phyloP scores from a whole-genome alignment of 2,797 vertebrate genomes.

The Hephaestus fuliginosus region DNA sequence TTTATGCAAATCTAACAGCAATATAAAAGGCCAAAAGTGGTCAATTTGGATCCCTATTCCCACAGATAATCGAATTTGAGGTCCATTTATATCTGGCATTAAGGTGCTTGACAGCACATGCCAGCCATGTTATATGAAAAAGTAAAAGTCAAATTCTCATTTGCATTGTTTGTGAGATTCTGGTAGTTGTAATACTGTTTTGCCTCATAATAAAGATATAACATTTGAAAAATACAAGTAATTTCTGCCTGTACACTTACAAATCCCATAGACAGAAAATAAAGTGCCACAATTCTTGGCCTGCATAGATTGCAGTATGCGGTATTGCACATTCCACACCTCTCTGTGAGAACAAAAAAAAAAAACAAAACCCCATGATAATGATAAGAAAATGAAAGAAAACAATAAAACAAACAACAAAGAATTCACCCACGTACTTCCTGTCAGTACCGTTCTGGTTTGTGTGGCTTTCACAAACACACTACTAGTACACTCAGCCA shows the following conservation, averaged over 20 bases:
- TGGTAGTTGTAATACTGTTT: conserved; percentile 84
- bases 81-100: conserved; percentile 70
- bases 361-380: conserved; percentile 17
- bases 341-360: conserved; percentile 76
- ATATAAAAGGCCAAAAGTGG: conserved; percentile 84
- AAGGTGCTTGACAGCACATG: conserved; percentile 65
- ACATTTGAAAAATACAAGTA: conserved; percentile 88
- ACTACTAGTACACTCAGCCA: conserved; percentile 67
- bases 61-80: conserved; percentile 78
- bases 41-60: conserved; percentile 77
- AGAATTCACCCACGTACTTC: conserved; percentile 61
- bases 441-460: conserved; percentile 65
- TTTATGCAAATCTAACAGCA: conserved; percentile 71
- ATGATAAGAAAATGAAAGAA: conserved; percentile 51
- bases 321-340: conserved; percentile 88
- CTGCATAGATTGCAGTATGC: conserved; percentile 91
- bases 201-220: conserved; percentile 87
- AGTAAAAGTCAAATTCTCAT: conserved; percentile 76
- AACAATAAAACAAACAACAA: conserved; percentile 58
- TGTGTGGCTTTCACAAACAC: conserved; percentile 72
- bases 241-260: conserved; percentile 88
- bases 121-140: conserved; percentile 73
- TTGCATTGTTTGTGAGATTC: conserved; percentile 78
- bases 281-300: conserved; percentile 90
- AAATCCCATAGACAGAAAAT: conserved; percentile 88